Percentiles rank a stretch among this genome's conserved stretches.
Evolutionary conservation across 2,797 vertebrate genomes (phyloP).

Genomic region (Cossypha dichroa): DNA sequence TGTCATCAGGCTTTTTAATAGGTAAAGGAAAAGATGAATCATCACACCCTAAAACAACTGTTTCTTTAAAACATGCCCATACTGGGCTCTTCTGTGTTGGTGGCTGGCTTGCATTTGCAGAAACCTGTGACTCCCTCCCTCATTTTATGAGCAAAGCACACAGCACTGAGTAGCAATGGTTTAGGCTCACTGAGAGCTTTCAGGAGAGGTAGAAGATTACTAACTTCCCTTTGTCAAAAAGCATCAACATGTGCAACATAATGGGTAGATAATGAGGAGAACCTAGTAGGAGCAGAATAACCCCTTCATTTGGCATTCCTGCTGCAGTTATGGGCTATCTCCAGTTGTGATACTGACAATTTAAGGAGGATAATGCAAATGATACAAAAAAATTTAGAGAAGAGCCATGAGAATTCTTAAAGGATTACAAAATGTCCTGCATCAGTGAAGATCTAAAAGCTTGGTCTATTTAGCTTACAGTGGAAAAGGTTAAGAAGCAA

Average conservation of each 20-base stretch:
- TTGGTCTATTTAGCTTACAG: neutral
- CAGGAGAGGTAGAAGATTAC: neutral
- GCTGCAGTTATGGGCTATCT: neutral
- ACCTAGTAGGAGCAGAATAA: neutral
- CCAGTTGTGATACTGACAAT: neutral
- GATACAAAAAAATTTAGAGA: neutral
- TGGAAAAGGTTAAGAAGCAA: neutral
- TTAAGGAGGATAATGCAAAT: neutral
- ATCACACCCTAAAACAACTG: neutral
- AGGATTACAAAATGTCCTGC: neutral
- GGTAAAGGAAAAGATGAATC: neutral
- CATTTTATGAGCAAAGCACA: neutral
- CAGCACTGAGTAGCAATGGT: neutral
- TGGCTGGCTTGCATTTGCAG: neutral
- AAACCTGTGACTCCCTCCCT: neutral
- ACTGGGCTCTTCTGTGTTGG: neutral
- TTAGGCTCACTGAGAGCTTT: neutral
- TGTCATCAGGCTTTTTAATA: neutral
- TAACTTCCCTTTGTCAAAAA: neutral
- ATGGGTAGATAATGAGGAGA: neutral
- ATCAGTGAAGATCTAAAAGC: neutral
- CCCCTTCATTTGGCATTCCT: neutral
- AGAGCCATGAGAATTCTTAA: neutral
- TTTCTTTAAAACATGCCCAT: neutral
- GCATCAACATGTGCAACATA: neutral